These are phyloP conservation scores for Lasioglossum leucozonium DNA, from an alignment of 2,888 invertebrate species.

Conservation along the genomic window DNA sequence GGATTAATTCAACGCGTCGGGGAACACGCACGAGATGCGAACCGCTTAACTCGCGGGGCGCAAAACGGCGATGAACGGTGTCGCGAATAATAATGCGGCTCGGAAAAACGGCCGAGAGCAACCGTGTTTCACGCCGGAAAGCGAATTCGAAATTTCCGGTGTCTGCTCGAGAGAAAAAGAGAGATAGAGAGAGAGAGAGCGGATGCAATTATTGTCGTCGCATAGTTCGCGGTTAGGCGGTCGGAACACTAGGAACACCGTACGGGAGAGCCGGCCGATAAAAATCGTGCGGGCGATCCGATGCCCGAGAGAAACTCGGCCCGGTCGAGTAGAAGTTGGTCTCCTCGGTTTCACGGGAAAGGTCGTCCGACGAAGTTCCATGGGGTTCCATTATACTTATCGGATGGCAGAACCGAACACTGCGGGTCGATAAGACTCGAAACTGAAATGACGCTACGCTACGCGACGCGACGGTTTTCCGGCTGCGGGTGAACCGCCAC, in stretches of 20 bases:
- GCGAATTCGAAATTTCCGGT: conserved; percentile 16
- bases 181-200: too few relatives aligned
- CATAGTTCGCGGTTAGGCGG: background rate
- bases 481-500: conserved; percentile 50
- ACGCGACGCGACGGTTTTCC: conserved; percentile 42
- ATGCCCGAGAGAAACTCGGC: background rate
- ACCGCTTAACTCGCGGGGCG: conserved; percentile 53
- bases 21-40: conserved; percentile 16
- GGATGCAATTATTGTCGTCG: conserved; percentile 20
- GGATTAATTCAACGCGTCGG: background rate
- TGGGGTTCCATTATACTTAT: conserved; percentile 39
- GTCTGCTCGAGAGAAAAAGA: too few relatives aligned
- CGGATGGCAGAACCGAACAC: background rate
- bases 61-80: background rate
- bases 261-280: background rate
- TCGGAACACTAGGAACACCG: conserved; percentile 9
- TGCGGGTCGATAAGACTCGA: conserved; percentile 54
- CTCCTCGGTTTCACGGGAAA: conserved; percentile 17
- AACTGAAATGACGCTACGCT: conserved; percentile 9
- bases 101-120: background rate
- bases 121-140: background rate
- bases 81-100: background rate
- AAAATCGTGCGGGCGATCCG: conserved; percentile 6
- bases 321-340: background rate
- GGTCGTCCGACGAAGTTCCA: conserved; percentile 19